Evolutionary conservation across 2,888 invertebrate species (phyloP).

Genomic region (Proisotoma minuta): DNA sequence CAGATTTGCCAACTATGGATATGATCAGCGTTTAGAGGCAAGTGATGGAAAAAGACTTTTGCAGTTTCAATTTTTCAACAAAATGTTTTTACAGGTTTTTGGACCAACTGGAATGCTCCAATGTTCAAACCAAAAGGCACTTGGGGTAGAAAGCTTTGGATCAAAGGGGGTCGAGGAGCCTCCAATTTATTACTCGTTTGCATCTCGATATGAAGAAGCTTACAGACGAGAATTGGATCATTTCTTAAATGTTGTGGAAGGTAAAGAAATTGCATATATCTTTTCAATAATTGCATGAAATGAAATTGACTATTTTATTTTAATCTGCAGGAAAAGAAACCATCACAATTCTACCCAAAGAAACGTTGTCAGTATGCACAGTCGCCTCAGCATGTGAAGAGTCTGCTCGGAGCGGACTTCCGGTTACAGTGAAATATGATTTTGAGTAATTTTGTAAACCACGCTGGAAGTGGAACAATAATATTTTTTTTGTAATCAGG

Average conservation of each 20-base stretch:
- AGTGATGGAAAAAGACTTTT: background rate
- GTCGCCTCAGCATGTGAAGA: slow-evolving; percentile 60
- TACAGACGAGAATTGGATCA: slow-evolving; percentile 60
- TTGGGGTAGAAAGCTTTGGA: slow-evolving; percentile 52
- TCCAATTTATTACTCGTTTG: slow-evolving; percentile 61
- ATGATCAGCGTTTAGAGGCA: slow-evolving; percentile 64
- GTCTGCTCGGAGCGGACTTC: slow-evolving; percentile 56
- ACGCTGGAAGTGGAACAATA: background rate
- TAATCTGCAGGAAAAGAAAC: slow-evolving; percentile 49
- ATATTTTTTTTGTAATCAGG: too few species aligned
- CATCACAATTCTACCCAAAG: slow-evolving; percentile 54
- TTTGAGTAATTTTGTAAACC: background rate
- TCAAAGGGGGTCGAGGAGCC: slow-evolving; percentile 48
- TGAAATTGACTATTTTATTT: slow-evolving; percentile 44
- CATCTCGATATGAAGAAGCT: slow-evolving; percentile 57
- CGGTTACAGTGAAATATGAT: slow-evolving; percentile 54
- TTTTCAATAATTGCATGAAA: background rate
- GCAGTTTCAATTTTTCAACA: background rate
- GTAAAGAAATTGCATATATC: slow-evolving; percentile 51
- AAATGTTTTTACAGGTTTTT: slow-evolving; percentile 52
- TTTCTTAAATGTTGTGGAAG: slow-evolving; percentile 58
- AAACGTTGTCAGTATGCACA: slow-evolving; percentile 56
- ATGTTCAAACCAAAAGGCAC: slow-evolving; percentile 57
- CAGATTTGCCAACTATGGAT: slow-evolving; percentile 61
- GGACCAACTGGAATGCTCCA: slow-evolving; percentile 59